Base-by-base conservation (phyloP, 2,888 invertebrate genomes). In the Coecobrya sp. region DNA sequence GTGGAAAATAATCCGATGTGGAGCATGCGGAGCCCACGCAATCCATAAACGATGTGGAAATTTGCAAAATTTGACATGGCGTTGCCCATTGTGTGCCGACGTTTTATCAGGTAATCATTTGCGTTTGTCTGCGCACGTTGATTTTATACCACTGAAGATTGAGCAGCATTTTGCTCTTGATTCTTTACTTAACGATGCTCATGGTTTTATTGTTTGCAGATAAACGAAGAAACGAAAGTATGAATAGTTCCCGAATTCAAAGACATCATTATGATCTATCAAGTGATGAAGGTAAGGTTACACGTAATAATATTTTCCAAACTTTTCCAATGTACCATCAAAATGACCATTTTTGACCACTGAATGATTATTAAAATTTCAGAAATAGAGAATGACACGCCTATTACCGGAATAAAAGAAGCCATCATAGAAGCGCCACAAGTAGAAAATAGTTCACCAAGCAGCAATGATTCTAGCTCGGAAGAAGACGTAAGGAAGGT, bases 1-100 rank as follows among this genome's bases (percentile, higher is more conserved):
- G 0, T 97, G 96, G 96, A 96, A 96, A 94, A 95, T 97, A 8
- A 94, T 96, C 25, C 95, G 97, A 22, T 97, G 97, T 95, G 95
- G 96, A 62, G 95, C 95, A 59, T 97, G 97, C 95, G 97, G 97
- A 8, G 96, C 96, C 0, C 96, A 96, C 94, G 97, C 96, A 13
- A 96, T 96, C 52, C 97, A 97, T 95, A 95, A 95, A 85, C 95
- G 95, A 1, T 97, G 97, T 95, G 96, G 96, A 0, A 95, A 95
- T 52, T 94, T 96, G 8, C 93, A 95, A 1, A 95, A 95, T 84
- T 95, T 96, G 0, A 93, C 95, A 0, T 96, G 96, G 96, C 95
- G 96, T 36, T 97, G 97, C 94, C 82, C 87, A 2, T 96, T 96
- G n/a, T 96, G 96, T 93, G 49, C 70, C 1, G 55, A 59, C 8